These are phyloP conservation scores for Aldabrachelys gigantea DNA, from an alignment of 2,113 vertebrate genomes.

Conservation along the genomic window DNA sequence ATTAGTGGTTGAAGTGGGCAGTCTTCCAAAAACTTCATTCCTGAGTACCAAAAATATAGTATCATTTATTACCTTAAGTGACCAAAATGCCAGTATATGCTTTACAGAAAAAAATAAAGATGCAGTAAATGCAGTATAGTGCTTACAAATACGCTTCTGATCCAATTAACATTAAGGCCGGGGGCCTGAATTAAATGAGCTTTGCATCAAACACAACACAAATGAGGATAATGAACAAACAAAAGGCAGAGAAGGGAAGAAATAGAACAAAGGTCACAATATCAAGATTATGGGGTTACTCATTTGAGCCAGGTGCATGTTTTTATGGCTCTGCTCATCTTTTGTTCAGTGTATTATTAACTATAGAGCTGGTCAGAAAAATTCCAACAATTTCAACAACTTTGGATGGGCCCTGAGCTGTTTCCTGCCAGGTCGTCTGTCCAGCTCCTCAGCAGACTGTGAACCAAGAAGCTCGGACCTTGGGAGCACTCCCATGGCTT, in stretches of 20 bases:
- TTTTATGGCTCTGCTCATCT: neutral
- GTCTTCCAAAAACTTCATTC: slow-evolving; percentile 79
- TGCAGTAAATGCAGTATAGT: neutral
- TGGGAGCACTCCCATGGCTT: slow-evolving; percentile 37
- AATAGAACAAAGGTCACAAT: neutral
- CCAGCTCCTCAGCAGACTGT: neutral
- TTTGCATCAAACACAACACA: neutral
- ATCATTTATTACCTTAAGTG: slow-evolving; percentile 30
- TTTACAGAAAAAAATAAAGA: neutral
- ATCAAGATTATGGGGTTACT: neutral
- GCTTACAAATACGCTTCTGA: neutral
- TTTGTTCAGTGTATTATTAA: neutral
- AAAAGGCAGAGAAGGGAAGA: neutral
- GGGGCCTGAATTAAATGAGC: neutral
- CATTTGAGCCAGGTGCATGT: fast-evolving
- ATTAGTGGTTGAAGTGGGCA: slow-evolving; percentile 78
- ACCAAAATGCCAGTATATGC: neutral
- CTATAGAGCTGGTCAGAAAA: neutral
- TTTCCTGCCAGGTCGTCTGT: neutral
- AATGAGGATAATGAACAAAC: neutral
- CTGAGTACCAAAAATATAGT: slow-evolving; percentile 49
- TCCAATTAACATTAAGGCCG: neutral
- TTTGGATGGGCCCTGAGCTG: neutral
- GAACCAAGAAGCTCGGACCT: neutral
- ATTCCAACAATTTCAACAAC: neutral